A percentile compares a stretch with the other conserved stretches of the same genome.
Evolutionary conservation across 2,888 invertebrate species (phyloP).

Genomic region (Agrotis ipsilon): DNA sequence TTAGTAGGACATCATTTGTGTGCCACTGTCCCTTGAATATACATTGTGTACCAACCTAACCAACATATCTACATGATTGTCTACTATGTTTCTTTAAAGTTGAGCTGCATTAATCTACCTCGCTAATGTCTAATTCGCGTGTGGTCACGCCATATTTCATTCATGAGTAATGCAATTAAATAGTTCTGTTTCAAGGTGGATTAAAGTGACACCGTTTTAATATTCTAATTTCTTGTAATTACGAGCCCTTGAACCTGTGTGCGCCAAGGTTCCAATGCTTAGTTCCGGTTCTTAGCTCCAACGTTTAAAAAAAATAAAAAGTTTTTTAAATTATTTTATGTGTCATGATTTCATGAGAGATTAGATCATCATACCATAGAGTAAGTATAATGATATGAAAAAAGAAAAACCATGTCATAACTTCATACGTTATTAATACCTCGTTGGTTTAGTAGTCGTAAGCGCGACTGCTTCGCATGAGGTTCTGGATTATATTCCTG

Average conservation of each 20-base stretch:
- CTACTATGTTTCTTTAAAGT: constrained; percentile 7
- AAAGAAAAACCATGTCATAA: no score
- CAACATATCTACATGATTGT: not conserved
- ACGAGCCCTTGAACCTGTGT: constrained; percentile 29
- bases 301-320: no score
- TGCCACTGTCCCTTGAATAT: not conserved
- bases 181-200: constrained; percentile 33
- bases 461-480: no score
- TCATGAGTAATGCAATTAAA: constrained; percentile 37
- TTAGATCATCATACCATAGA: no score
- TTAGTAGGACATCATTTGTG: constrained; percentile 15
- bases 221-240: constrained; percentile 28
- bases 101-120: constrained; percentile 15
- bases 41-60: not conserved
- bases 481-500: no score
- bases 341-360: no score
- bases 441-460: no score
- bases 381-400: no score
- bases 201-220: constrained; percentile 35
- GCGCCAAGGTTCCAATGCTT: not conserved
- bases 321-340: no score
- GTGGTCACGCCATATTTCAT: constrained; percentile 50
- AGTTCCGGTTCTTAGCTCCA: not conserved
- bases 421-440: no score
- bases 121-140: constrained; percentile 51